Percentiles rank a stretch among this genome's conserved stretches.
Evolutionary conservation across 2,888 invertebrate species (phyloP).

Genomic region (Amiota minor): DNA sequence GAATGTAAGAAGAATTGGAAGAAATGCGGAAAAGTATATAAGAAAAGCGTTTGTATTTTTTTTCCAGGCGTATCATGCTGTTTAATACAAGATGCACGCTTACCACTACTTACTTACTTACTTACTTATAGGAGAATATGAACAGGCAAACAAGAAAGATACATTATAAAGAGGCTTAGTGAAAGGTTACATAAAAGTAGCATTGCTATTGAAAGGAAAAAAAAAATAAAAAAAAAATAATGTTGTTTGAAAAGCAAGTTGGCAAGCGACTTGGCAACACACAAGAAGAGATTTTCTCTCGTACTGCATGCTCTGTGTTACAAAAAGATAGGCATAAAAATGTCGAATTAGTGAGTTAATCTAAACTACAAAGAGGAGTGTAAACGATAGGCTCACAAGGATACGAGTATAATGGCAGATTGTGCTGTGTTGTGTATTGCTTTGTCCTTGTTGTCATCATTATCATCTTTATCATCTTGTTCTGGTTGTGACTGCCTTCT

Average conservation of each 20-base stretch:
- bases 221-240: conserved; percentile 13
- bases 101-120: too few species aligned
- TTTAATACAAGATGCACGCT: neutral
- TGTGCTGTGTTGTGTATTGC: neutral
- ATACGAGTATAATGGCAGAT: conserved; percentile 10
- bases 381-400: neutral
- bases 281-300: too few species aligned
- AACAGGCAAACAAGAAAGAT: neutral
- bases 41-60: neutral
- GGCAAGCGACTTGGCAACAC: too few species aligned
- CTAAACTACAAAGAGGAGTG: conserved; percentile 29
- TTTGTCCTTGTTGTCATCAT: neutral
- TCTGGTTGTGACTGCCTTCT: too few species aligned
- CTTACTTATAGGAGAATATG: too few species aligned
- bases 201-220: neutral
- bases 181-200: conserved; percentile 25
- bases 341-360: conserved; percentile 42
- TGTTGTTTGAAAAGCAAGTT: too few species aligned
- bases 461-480: too few species aligned
- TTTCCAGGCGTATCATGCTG: too few species aligned
- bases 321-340: conserved; percentile 34
- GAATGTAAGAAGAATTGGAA: conserved; percentile 5
- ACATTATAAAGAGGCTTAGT: neutral
- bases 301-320: neutral
- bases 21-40: neutral